These are phyloP conservation scores for Platygyra sinensis DNA, from an alignment of 64 coral and sea anemone species.

Conservation along the genomic window DNA sequence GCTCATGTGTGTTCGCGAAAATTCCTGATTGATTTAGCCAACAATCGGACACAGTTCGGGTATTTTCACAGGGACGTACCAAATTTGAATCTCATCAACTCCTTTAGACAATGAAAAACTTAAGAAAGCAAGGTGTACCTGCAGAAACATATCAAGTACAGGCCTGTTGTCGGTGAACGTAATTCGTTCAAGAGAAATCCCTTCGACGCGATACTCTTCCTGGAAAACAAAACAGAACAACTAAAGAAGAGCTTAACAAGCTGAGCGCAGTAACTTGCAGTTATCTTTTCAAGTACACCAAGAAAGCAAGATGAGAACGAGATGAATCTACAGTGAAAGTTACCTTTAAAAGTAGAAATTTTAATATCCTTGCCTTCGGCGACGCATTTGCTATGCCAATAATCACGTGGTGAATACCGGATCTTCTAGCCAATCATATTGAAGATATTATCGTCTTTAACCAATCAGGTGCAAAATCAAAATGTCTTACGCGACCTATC, in stretches of 20 bases:
- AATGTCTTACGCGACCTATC: neutral
- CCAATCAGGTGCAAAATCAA: neutral
- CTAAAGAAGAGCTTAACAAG: neutral
- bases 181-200: conserved; percentile 69
- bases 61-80: neutral
- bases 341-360: no score
- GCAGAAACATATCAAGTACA: conserved; percentile 93
- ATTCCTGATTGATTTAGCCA: neutral
- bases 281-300: no score
- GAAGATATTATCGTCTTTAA: neutral
- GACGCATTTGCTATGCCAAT: no score
- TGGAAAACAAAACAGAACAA: conserved; percentile 17
- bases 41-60: neutral
- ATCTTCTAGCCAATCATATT: no score
- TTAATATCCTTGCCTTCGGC: no score
- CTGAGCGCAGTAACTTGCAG: no score
- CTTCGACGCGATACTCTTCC: conserved; percentile 88
- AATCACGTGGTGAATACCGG: no score
- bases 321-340: no score
- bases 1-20: neutral
- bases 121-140: conserved; percentile 43
- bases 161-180: conserved; percentile 80
- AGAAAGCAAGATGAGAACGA: no score
- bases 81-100: neutral
- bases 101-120: neutral